Base-by-base conservation (phyloP, 2,888 invertebrate genomes). In the Napeogenes sylphis region DNA sequence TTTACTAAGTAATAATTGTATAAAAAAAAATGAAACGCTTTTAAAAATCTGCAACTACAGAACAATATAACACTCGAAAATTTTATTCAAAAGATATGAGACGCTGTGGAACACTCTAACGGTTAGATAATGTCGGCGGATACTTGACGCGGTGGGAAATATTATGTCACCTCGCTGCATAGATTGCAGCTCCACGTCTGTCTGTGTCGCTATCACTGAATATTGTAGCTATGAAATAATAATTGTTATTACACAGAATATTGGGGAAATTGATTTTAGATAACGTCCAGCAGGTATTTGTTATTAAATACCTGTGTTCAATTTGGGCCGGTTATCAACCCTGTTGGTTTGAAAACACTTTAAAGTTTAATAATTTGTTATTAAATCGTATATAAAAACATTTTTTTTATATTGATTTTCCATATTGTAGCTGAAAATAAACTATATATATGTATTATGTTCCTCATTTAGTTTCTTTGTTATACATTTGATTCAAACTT, bases 121-220 rank as follows among this genome's bases (percentile, higher is more conserved):
- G 81, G 83, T 83, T 83, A 87, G 85, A 89, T 89, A 87, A 88
- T 87, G 83, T 85, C 79, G 81, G 82, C 84, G 82, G 85, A 85
- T 85, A 83, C 85, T 84, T 83, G 76, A 78, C 79, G 79, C 79
- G 81, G 81, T 86, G 88, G 88, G 87, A 87, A 87, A 85, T 88
- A 87, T 89, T 84, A 88, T 88, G 85, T 86, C 87, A 81, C 84
- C 78, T 83, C 83, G 79, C 80, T 83, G 84, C 85, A 84, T 82
- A 79, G 82, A 75, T 78, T 83, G 82, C 83, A 81, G 65, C 64
- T 68, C 66, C 68, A 21, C 65, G 55, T 62, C 71, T 75, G 30
- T 30, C 8, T 51, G 10, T 51, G 30, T 21, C 10, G 4, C 10
- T 51, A 1, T 30, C 21, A 21, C 21, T 51, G 10, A 30, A 51